These are phyloP conservation scores for Sturnus vulgaris DNA, from an alignment of 2,113 vertebrate species.

Conservation along the genomic window DNA sequence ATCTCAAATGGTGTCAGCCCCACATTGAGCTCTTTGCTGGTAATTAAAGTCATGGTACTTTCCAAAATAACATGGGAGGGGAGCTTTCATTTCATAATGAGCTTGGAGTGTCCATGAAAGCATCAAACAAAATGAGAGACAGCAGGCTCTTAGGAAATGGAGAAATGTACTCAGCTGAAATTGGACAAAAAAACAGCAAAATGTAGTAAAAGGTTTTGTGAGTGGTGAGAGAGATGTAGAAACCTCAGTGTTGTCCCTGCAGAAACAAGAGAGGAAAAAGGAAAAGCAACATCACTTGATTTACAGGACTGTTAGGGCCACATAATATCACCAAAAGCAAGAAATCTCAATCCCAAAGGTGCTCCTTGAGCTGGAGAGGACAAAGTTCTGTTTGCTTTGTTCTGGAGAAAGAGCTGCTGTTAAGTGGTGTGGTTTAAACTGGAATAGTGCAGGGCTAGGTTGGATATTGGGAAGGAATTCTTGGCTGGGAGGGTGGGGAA, in stretches of 20 bases:
- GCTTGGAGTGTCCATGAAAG: not conserved
- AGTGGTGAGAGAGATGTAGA: not conserved
- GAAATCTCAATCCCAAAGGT: not conserved
- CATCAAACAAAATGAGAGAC: not conserved
- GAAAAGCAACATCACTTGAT: not conserved
- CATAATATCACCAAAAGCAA: not conserved
- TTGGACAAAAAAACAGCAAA: not conserved
- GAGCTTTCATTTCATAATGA: not conserved
- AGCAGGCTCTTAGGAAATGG: not conserved
- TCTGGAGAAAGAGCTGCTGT: not conserved
- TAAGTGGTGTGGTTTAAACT: not conserved
- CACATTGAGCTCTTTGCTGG: not conserved
- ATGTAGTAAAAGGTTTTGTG: not conserved
- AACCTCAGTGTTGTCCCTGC: not conserved
- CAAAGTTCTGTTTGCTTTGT: not conserved
- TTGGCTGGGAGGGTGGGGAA: accelerated
- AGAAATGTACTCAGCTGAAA: not conserved
- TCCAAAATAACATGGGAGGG: not conserved
- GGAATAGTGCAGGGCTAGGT: not conserved
- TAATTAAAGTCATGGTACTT: not conserved
- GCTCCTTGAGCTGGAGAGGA: not conserved
- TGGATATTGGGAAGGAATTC: not conserved
- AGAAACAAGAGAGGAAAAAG: not conserved
- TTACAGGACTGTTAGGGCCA: too few relatives aligned
- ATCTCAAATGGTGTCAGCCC: not conserved